A percentile compares a stretch with the other conserved stretches of the same genome.
phyloP scores from a whole-genome alignment of 2,797 vertebrate genomes.

The Steatocranus sp. region DNA sequence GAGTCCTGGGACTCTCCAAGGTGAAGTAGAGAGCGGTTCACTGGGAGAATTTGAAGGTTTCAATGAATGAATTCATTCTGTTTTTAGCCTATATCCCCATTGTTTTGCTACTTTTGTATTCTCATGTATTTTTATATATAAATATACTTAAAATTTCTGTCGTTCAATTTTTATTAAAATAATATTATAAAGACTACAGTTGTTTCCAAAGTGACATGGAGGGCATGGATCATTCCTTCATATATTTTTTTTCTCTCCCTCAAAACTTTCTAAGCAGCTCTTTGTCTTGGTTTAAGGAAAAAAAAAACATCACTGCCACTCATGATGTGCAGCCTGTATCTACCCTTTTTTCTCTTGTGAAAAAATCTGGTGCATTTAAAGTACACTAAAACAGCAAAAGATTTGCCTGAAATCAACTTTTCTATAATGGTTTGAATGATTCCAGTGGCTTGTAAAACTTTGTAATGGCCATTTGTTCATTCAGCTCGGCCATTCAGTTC shows the following conservation, averaged over 20 bases:
- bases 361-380: conserved; percentile 64
- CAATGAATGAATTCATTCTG: conserved; percentile 71
- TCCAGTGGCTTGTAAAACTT: conserved; percentile 47
- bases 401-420: conserved; percentile 25
- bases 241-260: conserved; percentile 24
- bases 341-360: conserved; percentile 42
- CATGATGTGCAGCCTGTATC: conserved; percentile 54
- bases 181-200: conserved; percentile 79
- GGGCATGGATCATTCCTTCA: conserved; percentile 57
- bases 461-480: conserved; percentile 22
- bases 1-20: conserved; percentile 57
- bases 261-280: conserved; percentile 53
- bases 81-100: conserved; percentile 75
- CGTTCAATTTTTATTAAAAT: conserved; percentile 83
- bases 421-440: conserved; percentile 33
- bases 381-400: conserved; percentile 40
- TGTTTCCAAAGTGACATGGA: conserved; percentile 72
- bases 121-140: conserved; percentile 86
- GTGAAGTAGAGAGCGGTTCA: conserved; percentile 52
- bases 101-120: conserved; percentile 85
- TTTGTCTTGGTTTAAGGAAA: conserved; percentile 43
- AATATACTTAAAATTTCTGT: conserved; percentile 81
- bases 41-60: conserved; percentile 74
- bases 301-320: conserved; percentile 56
- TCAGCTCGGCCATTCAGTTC: not conserved